phyloP scores from a whole-genome alignment of 2,113 vertebrate genomes.

The Silurus glanis region DNA sequence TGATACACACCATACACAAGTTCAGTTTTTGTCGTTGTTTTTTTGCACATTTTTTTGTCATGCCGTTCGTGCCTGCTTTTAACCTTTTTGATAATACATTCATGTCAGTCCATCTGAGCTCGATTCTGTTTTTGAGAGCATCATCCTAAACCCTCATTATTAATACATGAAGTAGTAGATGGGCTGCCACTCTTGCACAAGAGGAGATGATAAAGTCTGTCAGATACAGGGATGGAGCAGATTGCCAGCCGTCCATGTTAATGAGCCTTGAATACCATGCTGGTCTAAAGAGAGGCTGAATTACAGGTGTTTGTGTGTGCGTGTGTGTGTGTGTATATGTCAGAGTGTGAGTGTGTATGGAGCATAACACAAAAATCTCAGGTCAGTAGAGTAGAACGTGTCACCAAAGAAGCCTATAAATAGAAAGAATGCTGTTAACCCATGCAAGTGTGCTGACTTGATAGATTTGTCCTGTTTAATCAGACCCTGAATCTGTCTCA shows the following conservation, averaged over 20 bases:
- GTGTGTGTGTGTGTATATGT: neutral
- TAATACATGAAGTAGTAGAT: slow-evolving; percentile 67
- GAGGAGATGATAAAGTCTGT: slow-evolving; percentile 20
- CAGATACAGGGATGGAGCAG: neutral
- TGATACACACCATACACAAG: neutral
- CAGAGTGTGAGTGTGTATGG: neutral
- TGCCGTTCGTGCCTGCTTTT: slow-evolving; percentile 43
- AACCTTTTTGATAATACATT: slow-evolving; percentile 58
- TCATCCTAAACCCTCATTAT: slow-evolving; percentile 64
- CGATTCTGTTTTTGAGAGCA: slow-evolving; percentile 63
- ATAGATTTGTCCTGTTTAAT: neutral
- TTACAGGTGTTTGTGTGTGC: slow-evolving; percentile 31
- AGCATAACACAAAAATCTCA: neutral
- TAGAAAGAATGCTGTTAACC: slow-evolving; percentile 21
- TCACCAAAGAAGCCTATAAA: slow-evolving; percentile 28
- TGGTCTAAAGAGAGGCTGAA: slow-evolving; percentile 14
- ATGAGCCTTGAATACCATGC: slow-evolving; percentile 34
- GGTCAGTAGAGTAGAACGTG: slow-evolving; percentile 18
- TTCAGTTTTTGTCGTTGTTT: neutral
- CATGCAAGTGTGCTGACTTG: slow-evolving; percentile 19
- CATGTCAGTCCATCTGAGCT: slow-evolving; percentile 37
- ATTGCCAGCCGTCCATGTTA: neutral
- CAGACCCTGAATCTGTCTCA: neutral
- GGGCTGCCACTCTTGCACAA: slow-evolving; percentile 40
- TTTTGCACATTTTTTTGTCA: neutral